Percentiles rank a stretch among this genome's conserved stretches.
Evolutionary conservation across 2,888 invertebrate genomes (phyloP).

Genomic region (Taphrorychus bicolor): DNA sequence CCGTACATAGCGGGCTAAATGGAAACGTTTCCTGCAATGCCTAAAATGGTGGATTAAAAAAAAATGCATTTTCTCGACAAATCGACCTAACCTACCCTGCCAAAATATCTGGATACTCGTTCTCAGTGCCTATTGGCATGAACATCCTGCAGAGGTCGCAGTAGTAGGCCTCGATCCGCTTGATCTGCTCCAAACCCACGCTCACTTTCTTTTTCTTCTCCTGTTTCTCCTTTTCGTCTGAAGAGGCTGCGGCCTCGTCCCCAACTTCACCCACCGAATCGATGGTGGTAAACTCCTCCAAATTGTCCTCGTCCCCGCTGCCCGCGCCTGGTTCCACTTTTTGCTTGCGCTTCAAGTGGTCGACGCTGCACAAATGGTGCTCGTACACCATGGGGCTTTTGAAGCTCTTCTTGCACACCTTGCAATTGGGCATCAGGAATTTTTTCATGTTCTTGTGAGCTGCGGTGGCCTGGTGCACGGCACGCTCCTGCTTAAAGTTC

Average conservation of each 20-base stretch:
- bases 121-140: constrained; percentile 60
- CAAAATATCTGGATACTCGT: constrained; percentile 32
- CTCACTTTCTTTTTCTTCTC: constrained; percentile 63
- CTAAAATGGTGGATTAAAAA: constrained; percentile 19
- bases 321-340: constrained; percentile 57
- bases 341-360: constrained; percentile 77
- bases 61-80: background rate
- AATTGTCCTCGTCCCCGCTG: constrained; percentile 71
- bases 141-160: constrained; percentile 83
- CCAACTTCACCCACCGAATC: constrained; percentile 84
- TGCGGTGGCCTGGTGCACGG: constrained; percentile 80
- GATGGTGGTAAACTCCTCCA: constrained; percentile 87
- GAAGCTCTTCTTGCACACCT: constrained; percentile 77
- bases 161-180: constrained; percentile 78
- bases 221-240: constrained; percentile 53
- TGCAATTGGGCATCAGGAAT: constrained; percentile 83
- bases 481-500: constrained; percentile 64
- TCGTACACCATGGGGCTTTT: constrained; percentile 87
- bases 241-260: constrained; percentile 66
- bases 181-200: constrained; percentile 79
- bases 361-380: constrained; percentile 81
- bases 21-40: constrained; percentile 79
- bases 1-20: constrained; percentile 78
- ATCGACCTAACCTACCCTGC: constrained; percentile 25
- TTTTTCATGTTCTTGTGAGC: constrained; percentile 85